Evolutionary conservation across 2,888 invertebrate species (phyloP).

Genomic region (Drosophila kokeensis): DNA sequence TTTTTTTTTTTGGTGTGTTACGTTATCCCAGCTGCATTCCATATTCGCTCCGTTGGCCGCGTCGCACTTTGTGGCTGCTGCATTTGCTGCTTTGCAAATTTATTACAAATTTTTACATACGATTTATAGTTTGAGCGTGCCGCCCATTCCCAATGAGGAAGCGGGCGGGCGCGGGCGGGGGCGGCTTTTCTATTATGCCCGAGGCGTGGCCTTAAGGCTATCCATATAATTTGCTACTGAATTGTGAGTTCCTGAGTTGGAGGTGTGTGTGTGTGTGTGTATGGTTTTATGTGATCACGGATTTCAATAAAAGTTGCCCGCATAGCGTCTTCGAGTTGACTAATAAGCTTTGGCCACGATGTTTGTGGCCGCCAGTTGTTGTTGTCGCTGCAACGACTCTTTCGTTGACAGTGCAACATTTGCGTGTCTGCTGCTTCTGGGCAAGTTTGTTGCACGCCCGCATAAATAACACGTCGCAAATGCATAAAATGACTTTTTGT

Average conservation of each 20-base stretch:
- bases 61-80: conserved; percentile 61
- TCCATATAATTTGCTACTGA: conserved; percentile 46
- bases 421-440: conserved; percentile 48
- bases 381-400: neutral
- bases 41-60: conserved; percentile 69
- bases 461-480: conserved; percentile 80
- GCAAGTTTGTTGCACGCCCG: conserved; percentile 75
- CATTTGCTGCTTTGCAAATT: conserved; percentile 74
- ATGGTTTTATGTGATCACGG: conserved; percentile 44
- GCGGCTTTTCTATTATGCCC: conserved; percentile 57
- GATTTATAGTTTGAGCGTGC: conserved; percentile 75
- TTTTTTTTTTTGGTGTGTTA: conserved; percentile 64
- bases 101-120: conserved; percentile 80
- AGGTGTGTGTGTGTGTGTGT: neutral
- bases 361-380: conserved; percentile 42
- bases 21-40: conserved; percentile 69
- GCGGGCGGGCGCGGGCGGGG: conserved; percentile 14
- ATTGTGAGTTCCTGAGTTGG: conserved; percentile 11
- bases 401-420: conserved; percentile 64
- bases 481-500: conserved; percentile 79
- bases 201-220: conserved; percentile 40
- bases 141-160: conserved; percentile 21
- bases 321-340: conserved; percentile 62
- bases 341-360: conserved; percentile 66
- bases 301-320: conserved; percentile 62